These are phyloP conservation scores for Zosterops lateralis DNA, from an alignment of 2,113 vertebrate genomes.

Conservation along the genomic window DNA sequence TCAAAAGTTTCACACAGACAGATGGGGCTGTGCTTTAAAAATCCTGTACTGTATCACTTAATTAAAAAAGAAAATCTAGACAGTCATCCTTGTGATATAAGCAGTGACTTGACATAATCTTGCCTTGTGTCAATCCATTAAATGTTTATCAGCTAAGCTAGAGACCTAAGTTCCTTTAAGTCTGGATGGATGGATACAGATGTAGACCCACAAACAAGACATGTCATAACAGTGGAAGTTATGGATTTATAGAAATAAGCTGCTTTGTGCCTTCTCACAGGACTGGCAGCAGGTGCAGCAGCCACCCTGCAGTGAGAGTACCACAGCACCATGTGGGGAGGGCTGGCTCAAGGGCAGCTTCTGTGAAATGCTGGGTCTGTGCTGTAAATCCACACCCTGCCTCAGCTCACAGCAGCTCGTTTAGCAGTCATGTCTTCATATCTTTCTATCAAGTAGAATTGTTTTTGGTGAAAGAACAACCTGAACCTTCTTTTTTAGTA, in stretches of 20 bases:
- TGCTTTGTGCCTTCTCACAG: background rate
- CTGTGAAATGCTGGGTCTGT: background rate
- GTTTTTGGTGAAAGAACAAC: background rate
- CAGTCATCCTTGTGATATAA: background rate
- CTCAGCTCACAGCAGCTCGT: background rate
- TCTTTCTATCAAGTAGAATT: background rate
- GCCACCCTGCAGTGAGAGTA: background rate
- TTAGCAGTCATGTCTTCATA: background rate
- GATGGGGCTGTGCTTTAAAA: background rate
- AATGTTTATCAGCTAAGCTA: background rate
- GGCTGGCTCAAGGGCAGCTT: background rate
- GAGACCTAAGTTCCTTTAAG: background rate
- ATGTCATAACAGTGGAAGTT: background rate
- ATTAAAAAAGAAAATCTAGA: background rate
- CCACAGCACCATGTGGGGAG: background rate
- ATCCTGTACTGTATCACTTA: background rate
- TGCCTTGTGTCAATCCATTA: background rate
- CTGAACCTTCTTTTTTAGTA: background rate
- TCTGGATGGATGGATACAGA: background rate
- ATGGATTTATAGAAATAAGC: background rate
- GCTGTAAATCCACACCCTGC: background rate
- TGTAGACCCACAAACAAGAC: background rate
- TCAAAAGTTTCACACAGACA: background rate
- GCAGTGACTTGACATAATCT: background rate
- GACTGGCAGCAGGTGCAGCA: rapidly evolving